phyloP scores from a whole-genome alignment of 2,113 vertebrate species.

The Triplophysa rosa region DNA sequence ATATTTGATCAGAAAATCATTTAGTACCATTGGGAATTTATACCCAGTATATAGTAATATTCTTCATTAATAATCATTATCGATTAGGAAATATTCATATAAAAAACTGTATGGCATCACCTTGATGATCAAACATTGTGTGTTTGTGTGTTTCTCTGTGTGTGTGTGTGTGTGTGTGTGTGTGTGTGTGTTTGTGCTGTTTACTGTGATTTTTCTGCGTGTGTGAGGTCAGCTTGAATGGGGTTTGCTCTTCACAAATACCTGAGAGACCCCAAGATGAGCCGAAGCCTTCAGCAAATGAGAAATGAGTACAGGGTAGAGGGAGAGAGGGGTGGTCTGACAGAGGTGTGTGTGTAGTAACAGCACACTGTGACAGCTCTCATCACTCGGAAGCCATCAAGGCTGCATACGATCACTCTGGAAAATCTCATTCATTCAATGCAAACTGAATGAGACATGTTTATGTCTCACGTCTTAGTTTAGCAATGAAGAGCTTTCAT shows the following conservation, averaged over 20 bases:
- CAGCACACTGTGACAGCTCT: slow-evolving; percentile 61
- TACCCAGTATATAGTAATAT: too few relatives aligned
- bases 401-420: slow-evolving; percentile 12
- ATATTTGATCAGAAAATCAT: too few relatives aligned
- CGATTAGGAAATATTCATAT: too few relatives aligned
- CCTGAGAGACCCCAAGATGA: slow-evolving; percentile 38
- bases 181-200: not conserved
- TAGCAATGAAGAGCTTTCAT: slow-evolving; percentile 22
- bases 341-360: slow-evolving; percentile 52
- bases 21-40: too few relatives aligned
- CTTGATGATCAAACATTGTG: too few relatives aligned
- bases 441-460: not conserved
- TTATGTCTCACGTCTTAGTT: not conserved
- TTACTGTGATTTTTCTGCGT: slow-evolving; percentile 25
- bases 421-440: slow-evolving; percentile 35
- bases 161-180: too few relatives aligned
- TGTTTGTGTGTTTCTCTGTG: too few relatives aligned
- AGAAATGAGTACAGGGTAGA: not conserved
- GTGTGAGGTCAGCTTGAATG: slow-evolving; percentile 19
- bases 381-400: slow-evolving; percentile 48
- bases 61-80: too few relatives aligned
- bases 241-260: slow-evolving; percentile 53
- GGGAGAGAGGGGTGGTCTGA: slow-evolving; percentile 15
- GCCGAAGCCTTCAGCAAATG: not conserved
- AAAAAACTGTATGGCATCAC: too few relatives aligned